Conservation (phyloP, 2,797 vertebrate species). For the Potorous gilbertii region DNA sequence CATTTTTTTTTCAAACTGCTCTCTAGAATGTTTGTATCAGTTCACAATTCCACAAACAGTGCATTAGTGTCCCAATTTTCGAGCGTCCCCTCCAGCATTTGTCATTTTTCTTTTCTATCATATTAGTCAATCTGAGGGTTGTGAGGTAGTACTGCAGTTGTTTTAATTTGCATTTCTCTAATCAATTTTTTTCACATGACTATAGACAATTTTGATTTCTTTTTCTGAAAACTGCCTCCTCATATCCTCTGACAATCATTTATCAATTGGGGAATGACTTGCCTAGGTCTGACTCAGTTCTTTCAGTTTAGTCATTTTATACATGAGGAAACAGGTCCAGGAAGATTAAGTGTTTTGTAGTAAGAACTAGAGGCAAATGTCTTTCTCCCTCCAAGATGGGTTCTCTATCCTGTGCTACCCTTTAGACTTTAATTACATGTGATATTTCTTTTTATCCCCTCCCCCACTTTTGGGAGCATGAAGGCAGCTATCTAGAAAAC, state of each 20-base stretch:
- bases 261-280: not conserved
- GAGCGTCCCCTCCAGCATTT: not conserved
- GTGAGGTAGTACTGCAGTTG: not conserved
- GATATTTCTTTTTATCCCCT: not conserved
- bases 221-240: not conserved
- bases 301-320: not conserved
- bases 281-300: not conserved
- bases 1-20: not conserved
- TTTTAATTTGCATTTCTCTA: not conserved
- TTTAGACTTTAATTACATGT: not conserved
- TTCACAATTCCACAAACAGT: not conserved
- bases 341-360: not conserved
- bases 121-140: not conserved
- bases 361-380: not conserved
- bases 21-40: not conserved
- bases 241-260: not conserved
- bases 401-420: not conserved
- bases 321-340: not conserved
- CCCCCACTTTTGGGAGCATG: not conserved
- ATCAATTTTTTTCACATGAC: not conserved
- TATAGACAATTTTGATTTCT: not conserved
- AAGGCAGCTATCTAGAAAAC: not conserved
- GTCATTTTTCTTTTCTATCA: not conserved
- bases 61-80: not conserved
- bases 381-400: not conserved